Conservation (phyloP, 1,140 invertebrate species). For the Polypedilum vanderplanki region DNA sequence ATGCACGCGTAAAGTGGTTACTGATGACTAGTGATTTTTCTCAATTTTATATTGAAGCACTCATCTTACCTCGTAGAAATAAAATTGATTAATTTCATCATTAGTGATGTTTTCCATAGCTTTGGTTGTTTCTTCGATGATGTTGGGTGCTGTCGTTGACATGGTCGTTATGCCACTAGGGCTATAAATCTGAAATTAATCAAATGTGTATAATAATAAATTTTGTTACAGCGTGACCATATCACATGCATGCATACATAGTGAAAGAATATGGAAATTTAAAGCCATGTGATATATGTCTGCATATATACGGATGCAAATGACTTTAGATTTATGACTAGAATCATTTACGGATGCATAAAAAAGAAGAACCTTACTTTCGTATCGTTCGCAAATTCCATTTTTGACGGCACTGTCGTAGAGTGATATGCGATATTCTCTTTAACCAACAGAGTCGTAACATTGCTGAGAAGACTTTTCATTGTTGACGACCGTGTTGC, state of each 20-base stretch:
- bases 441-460: background rate
- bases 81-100: constrained; percentile 41
- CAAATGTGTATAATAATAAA: background rate
- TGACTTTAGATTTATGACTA: background rate
- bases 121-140: background rate
- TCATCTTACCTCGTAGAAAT: constrained; percentile 39
- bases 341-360: background rate
- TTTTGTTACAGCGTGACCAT: background rate
- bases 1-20: too few relatives aligned
- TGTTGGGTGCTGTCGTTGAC: background rate
- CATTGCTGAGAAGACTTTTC: background rate
- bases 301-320: background rate
- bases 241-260: background rate
- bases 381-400: too few relatives aligned
- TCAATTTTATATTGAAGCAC: too few relatives aligned
- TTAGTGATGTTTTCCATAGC: constrained; percentile 25
- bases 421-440: background rate
- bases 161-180: background rate
- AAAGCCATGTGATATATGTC: background rate
- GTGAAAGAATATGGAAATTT: background rate
- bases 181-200: constrained; percentile 11
- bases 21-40: too few relatives aligned
- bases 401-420: too few relatives aligned
- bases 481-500: background rate
- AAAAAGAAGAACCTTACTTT: background rate